These are phyloP conservation scores for Styela clava DNA, from an alignment of 23 tunicate species.

Conservation along the genomic window DNA sequence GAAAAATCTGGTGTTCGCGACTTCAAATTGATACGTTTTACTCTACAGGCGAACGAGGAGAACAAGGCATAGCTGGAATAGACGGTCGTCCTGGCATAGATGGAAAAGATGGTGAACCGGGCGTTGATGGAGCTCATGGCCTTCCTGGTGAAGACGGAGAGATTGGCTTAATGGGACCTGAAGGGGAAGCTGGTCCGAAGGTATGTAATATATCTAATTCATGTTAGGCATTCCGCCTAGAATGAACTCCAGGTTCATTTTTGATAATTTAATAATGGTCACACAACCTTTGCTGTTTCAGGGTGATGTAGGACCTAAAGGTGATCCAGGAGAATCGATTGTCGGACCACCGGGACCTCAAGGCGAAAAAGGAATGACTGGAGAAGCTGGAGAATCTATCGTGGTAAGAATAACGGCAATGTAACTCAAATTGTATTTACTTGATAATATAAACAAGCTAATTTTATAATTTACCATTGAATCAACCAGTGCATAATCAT, in stretches of 20 bases:
- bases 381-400: conserved; percentile 63
- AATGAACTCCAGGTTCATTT: neutral
- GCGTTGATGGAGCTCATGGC: conserved; percentile 14
- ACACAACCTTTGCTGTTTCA: too few relatives aligned
- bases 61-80: conserved; percentile 14
- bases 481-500: too few relatives aligned
- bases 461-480: too few relatives aligned
- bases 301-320: conserved; percentile 11
- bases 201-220: too few relatives aligned
- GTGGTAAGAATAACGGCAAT: conserved; percentile 55
- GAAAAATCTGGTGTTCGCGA: too few relatives aligned
- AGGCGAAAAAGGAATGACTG: conserved; percentile 47
- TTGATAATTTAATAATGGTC: too few relatives aligned
- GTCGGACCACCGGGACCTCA: conserved; percentile 41
- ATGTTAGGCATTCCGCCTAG: neutral
- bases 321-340: conserved; percentile 2
- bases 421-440: neutral
- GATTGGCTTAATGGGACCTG: neutral
- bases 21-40: too few relatives aligned
- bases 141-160: neutral
- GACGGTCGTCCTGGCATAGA: conserved; percentile 30
- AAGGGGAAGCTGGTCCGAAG: conserved; percentile 22
- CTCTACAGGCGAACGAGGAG: conserved; percentile 8
- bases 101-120: conserved; percentile 30
- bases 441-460: neutral